Percentiles rank a stretch among this genome's conserved stretches.
phyloP scores from a whole-genome alignment of 2,888 invertebrate genomes.

The Dasypogon diadema region DNA sequence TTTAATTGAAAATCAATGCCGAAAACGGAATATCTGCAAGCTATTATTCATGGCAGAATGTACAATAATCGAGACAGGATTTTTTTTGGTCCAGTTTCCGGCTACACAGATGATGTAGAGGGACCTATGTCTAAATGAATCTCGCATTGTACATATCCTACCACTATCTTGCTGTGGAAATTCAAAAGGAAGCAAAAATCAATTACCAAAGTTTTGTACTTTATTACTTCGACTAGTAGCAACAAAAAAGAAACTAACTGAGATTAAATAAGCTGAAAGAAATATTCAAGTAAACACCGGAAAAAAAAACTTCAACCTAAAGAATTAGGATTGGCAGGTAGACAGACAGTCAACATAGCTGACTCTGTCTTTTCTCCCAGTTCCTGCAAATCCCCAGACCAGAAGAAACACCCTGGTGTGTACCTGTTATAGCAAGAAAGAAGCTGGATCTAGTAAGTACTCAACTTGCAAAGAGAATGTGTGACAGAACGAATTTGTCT shows the following conservation, averaged over 20 bases:
- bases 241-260: neutral
- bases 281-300: slow-evolving; percentile 10
- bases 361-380: slow-evolving; percentile 17
- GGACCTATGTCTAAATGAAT: no score
- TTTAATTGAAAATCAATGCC: slow-evolving; percentile 47
- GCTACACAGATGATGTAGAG: no score
- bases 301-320: neutral
- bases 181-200: slow-evolving; percentile 9
- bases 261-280: no score
- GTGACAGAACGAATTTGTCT: slow-evolving; percentile 42
- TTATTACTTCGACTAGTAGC: neutral
- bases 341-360: slow-evolving; percentile 38
- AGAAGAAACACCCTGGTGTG: neutral
- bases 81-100: slow-evolving; percentile 8
- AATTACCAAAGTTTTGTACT: neutral
- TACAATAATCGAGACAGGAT: neutral
- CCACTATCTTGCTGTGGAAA: no score
- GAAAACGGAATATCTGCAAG: slow-evolving; percentile 43
- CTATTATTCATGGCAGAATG: neutral
- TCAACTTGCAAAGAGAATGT: slow-evolving; percentile 9
- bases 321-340: slow-evolving; percentile 37
- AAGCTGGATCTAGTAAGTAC: neutral
- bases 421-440: neutral
- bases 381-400: slow-evolving; percentile 1
- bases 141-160: no score